A percentile compares a stretch with the other conserved stretches of the same genome.
These are phyloP conservation scores for Mamestra brassicae DNA, from an alignment of 2,888 invertebrate species.

Conservation along the genomic window DNA sequence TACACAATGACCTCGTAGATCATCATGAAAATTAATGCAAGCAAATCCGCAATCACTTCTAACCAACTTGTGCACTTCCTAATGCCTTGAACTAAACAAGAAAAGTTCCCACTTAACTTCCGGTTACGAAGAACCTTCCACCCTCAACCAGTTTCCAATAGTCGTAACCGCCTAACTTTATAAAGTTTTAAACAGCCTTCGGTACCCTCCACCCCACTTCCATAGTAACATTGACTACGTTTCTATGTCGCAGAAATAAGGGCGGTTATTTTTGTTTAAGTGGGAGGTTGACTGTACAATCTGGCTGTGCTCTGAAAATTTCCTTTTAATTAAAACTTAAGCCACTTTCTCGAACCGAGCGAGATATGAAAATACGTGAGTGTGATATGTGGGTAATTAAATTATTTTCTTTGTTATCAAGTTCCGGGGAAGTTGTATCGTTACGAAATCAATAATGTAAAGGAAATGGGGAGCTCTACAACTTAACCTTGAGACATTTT, in stretches of 20 bases:
- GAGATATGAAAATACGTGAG: conserved; percentile 20
- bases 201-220: conserved; percentile 2
- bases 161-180: conserved; percentile 32
- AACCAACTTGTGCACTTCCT: background rate
- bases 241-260: background rate
- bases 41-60: background rate
- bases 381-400: conserved; percentile 39
- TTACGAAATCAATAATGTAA: background rate
- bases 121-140: conserved; percentile 10
- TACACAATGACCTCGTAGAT: too few species aligned
- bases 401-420: conserved; percentile 28
- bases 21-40: too few species aligned
- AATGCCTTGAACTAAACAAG: conserved; percentile 2
- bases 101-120: conserved; percentile 35
- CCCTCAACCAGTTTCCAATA: conserved; percentile 23
- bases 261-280: background rate
- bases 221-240: too few species aligned
- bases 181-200: conserved; percentile 35
- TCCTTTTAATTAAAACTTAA: conserved; percentile 73
- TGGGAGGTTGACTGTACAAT: conserved; percentile 23
- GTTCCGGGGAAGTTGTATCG: conserved; percentile 11
- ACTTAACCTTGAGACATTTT: background rate
- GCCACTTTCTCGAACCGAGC: conserved; percentile 31
- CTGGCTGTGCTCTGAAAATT: conserved; percentile 53
- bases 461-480: background rate